Conservation (phyloP, 2,113 vertebrate species). For the Eurystomus gularis region DNA sequence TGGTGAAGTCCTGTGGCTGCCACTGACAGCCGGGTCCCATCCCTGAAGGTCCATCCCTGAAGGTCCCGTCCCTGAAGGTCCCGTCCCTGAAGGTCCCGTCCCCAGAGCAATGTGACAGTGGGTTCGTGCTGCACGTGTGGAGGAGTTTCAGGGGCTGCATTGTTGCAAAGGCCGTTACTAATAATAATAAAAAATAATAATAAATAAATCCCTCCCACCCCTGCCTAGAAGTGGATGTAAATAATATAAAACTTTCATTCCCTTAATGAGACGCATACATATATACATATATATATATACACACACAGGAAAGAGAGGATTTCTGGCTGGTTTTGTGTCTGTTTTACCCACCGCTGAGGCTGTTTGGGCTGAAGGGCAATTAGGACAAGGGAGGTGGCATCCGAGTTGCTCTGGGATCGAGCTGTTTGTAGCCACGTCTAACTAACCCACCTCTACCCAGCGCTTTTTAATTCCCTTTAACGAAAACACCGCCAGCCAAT, state of each 20-base stretch:
- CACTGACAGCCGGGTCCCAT: conserved; percentile 59
- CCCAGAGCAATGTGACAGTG: fast-evolving
- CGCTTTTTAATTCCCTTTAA: not conserved
- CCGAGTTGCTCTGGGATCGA: not conserved
- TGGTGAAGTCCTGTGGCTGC: conserved; percentile 96
- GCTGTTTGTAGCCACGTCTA: not conserved
- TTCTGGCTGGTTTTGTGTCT: not conserved
- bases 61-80: not conserved
- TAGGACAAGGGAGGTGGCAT: not conserved
- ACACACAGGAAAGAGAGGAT: not conserved
- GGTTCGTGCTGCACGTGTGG: fast-evolving
- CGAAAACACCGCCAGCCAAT: not conserved
- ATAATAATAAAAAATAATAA: not conserved
- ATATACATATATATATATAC: not conserved
- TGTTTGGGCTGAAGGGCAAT: not conserved
- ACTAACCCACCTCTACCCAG: not conserved
- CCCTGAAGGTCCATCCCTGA: not conserved
- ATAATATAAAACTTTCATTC: not conserved
- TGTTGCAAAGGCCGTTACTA: not conserved
- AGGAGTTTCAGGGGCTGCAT: not conserved
- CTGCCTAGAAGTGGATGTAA: conserved; percentile 17
- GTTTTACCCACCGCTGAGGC: too few relatives aligned
- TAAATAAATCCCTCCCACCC: not conserved
- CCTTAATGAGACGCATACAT: not conserved
- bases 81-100: too few relatives aligned